Base-by-base conservation (phyloP, 2,113 vertebrate species). In the Albula glossodonta region DNA sequence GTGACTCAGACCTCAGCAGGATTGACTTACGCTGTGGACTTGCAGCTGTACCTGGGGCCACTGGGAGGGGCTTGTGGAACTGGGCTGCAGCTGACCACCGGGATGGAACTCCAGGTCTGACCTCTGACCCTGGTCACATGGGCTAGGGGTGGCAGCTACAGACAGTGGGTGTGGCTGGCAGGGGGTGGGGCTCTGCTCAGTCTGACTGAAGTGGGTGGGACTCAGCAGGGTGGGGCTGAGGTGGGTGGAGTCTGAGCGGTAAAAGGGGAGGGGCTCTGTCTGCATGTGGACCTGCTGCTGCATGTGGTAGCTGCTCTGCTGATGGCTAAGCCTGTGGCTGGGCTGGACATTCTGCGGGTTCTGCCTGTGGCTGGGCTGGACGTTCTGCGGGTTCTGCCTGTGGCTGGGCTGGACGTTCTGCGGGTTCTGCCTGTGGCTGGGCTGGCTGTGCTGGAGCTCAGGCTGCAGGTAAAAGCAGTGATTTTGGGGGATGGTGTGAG, bases 21-120 rank as follows among this genome's bases (percentile, higher is more conserved):
- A 41, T 41, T 41, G 31, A 41, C 31, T 31, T 11, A 83, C 15
- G 19, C 48, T 50, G 9, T 51, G 31, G 63, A 25, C 10, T 12
- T 74, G 70, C 70, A 52, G 13, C 50, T 13, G 51, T 92, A 96
- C 95, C 96, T 96, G 95, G 86, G 95, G 88, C 96, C 96, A 96
- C 0, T 60, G 57, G 12, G 86, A 0, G 1, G 93, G 1, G 1
- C 90, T 88, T 50, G 96, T 94, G 84, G 96, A 96, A 17, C 90
- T 92, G 70, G 89, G 93, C 15, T 94, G 86, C 53, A 87, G 51
- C 86, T 95, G 95, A 88, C 93, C 78, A 82, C 90, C 91, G 0
- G 90, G 87, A 53, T 92, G 90, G 1, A 94, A 50, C 4, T 83
- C 85, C 19, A 53, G 51, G 51, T 84, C 79, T 70, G 78, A 22